Base-by-base conservation (phyloP, 2,113 vertebrate genomes). In the Eubucco bourcierii region DNA sequence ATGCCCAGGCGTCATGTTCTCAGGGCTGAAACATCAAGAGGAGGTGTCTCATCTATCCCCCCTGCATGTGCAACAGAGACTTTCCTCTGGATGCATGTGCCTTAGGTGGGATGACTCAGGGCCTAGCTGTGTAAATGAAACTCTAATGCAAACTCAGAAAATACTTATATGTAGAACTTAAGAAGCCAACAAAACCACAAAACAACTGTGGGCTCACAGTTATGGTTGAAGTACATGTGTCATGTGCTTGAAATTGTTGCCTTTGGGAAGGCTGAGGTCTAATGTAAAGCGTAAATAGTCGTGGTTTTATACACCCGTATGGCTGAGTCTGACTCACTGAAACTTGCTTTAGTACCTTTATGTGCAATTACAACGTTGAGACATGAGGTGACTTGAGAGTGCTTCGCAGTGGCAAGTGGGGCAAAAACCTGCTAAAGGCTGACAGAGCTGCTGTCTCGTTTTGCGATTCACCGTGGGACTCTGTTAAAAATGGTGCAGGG, bases 401-500 rank as follows among this genome's bases (percentile, higher is more conserved):
- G 66, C 17, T 34, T 60, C 61, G 53, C 34, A 76, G 53, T 47
- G 33, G 29, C 44, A 53, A 11, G 17, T 39, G 53, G 8, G 33
- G 6, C 12, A 71, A 34, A 87, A 71, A 15, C 25, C 27, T 81
- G 27, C n/a, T 55, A 20, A 74, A 1, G 1, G 8, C 77, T 71
- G n/a, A 1, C 39, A 29, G 52, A 80, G 17, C 34, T 84, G n/a
- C 72, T 3, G 2, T 33, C 18, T 8, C 6, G 7, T 78, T 78
- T 28, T 78, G 67, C 4, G 2, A 1, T 34, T 90, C 21, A 29
- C 10, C 0, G 2, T 0, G 0, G 15, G 29, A 27, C 44, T 61
- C 23, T 65, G 3, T 52, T 72, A 24, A 81, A 83, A 74, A 2
- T 25, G 18, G 10, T 67, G 41, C 58, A 41, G 27, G 27, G 14